Percentiles rank a stretch among this genome's conserved stretches.
Evolutionary conservation across 2,797 vertebrate species (phyloP).

Genomic region (Anomalospiza imberbis): DNA sequence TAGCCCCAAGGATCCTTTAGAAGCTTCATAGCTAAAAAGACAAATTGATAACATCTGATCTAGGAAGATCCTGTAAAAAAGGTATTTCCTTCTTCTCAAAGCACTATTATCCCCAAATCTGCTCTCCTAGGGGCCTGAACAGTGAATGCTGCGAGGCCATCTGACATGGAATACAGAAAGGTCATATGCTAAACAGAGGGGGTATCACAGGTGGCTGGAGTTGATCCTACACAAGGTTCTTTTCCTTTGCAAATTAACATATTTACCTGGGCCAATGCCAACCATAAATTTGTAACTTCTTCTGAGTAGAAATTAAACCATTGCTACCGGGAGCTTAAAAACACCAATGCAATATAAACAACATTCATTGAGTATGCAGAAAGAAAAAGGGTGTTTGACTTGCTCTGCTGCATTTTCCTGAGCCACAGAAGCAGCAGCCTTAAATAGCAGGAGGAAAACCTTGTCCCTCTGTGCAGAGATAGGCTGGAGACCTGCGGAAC

Average conservation of each 20-base stretch:
- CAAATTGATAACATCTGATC: background rate
- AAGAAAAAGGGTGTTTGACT: background rate
- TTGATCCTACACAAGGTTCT: background rate
- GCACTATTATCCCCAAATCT: background rate
- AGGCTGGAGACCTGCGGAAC: background rate
- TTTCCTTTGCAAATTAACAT: background rate
- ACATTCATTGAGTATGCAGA: background rate
- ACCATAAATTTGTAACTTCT: background rate
- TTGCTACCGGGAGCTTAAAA: background rate
- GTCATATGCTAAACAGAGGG: background rate
- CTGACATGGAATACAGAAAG: background rate
- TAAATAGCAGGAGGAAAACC: background rate
- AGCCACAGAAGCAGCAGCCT: background rate
- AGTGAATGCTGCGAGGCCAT: accelerated
- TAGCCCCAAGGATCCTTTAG: background rate
- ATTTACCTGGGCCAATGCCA: background rate
- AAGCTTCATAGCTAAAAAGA: background rate
- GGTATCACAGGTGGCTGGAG: background rate
- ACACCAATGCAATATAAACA: background rate
- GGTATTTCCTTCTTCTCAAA: background rate
- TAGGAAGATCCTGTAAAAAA: background rate
- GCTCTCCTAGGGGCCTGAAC: background rate
- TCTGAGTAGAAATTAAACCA: background rate
- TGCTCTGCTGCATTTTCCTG: background rate
- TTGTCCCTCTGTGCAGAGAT: background rate